phyloP scores from a whole-genome alignment of 2,113 vertebrate species.

The Capricornis sumatraensis region DNA sequence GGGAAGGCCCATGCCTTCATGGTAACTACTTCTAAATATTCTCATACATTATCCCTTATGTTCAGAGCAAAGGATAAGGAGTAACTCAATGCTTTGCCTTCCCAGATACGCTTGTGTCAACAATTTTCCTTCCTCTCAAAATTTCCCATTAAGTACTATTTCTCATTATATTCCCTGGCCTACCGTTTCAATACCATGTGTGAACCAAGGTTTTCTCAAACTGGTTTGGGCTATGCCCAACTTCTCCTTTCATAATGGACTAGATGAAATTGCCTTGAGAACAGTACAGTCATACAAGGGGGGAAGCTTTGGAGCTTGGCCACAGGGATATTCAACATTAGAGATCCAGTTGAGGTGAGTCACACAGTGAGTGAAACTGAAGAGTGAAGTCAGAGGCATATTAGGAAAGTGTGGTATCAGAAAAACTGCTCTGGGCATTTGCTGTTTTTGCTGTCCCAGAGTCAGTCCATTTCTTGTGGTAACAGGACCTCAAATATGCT shows the following conservation, averaged over 20 bases:
- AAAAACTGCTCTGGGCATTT: neutral
- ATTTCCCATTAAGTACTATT: neutral
- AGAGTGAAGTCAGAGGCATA: neutral
- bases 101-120: neutral
- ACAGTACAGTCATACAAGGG: neutral
- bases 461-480: neutral
- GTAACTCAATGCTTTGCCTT: neutral
- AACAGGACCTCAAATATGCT: neutral
- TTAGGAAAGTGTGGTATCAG: neutral
- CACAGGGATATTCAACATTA: neutral
- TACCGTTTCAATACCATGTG: neutral
- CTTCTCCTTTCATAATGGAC: neutral
- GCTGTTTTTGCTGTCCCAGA: neutral
- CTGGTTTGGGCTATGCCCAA: neutral
- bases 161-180: neutral
- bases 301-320: neutral
- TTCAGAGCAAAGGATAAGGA: neutral
- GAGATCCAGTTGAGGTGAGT: neutral
- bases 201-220: neutral
- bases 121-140: neutral
- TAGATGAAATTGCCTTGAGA: neutral
- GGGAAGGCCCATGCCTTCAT: neutral
- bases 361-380: neutral
- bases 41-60: neutral
- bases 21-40: neutral